These are phyloP conservation scores for Strix uralensis DNA, from an alignment of 2,113 vertebrate genomes.

Conservation along the genomic window DNA sequence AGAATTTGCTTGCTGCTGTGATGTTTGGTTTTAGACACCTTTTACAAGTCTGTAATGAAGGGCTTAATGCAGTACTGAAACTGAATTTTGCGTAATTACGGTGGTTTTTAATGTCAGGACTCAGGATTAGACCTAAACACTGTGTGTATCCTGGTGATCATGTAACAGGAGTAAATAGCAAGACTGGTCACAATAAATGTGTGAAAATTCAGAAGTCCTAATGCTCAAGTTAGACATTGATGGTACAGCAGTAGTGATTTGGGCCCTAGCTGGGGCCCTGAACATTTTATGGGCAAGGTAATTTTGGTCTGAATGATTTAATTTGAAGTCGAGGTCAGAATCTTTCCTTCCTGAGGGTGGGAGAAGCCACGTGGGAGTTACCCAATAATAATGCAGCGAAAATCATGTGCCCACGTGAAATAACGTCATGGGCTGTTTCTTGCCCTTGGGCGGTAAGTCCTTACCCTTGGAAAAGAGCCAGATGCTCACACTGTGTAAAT, in stretches of 20 bases:
- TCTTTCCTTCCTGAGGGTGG: neutral
- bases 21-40: neutral
- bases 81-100: neutral
- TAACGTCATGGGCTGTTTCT: neutral
- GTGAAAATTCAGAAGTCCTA: neutral
- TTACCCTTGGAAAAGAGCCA: conserved; percentile 19
- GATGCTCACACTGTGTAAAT: neutral
- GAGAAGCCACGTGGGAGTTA: neutral
- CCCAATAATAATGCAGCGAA: neutral
- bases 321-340: neutral
- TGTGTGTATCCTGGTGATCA: neutral
- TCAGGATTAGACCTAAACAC: neutral
- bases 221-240: neutral
- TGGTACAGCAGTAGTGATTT: neutral
- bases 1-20: neutral
- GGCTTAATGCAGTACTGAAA: neutral
- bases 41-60: neutral
- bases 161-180: neutral
- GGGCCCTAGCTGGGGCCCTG: neutral
- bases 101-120: neutral
- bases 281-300: neutral
- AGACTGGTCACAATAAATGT: neutral
- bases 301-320: neutral
- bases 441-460: neutral
- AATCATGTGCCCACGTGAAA: neutral